Conservation (phyloP, 2,888 invertebrate species). For the Synergus gifuensis region DNA sequence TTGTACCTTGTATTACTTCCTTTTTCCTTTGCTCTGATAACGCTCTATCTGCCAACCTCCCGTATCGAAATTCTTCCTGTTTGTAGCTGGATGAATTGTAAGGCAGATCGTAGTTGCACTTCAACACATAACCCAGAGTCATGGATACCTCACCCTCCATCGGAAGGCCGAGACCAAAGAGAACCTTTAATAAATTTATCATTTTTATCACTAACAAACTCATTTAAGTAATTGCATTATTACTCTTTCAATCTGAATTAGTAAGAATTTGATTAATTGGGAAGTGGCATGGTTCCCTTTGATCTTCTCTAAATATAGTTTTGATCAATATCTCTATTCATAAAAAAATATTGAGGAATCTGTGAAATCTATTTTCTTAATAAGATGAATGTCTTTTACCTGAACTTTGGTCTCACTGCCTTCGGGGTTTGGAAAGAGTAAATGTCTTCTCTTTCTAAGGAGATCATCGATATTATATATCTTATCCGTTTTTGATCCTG, state of each 20-base stretch:
- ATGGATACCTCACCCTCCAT: slow-evolving; percentile 82
- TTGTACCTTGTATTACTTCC: slow-evolving; percentile 51
- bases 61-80: slow-evolving; percentile 70
- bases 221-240: not conserved
- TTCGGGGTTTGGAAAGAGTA: slow-evolving; percentile 67
- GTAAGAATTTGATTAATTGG: too few relatives aligned
- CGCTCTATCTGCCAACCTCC: slow-evolving; percentile 53
- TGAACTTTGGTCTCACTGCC: slow-evolving; percentile 69
- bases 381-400: slow-evolving; percentile 53
- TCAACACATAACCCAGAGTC: slow-evolving; percentile 84
- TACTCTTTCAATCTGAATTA: too few relatives aligned
- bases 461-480: slow-evolving; percentile 48
- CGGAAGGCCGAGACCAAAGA: slow-evolving; percentile 84
- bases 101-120: slow-evolving; percentile 84
- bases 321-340: too few relatives aligned
- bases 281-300: too few relatives aligned
- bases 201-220: not conserved
- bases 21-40: slow-evolving; percentile 47
- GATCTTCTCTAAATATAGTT: too few relatives aligned
- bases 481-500: slow-evolving; percentile 28
- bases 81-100: slow-evolving; percentile 82
- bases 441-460: slow-evolving; percentile 60
- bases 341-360: slow-evolving; percentile 10
- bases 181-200: slow-evolving; percentile 79
- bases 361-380: slow-evolving; percentile 8